A percentile compares a stretch with the other conserved stretches of the same genome.
phyloP scores from a whole-genome alignment of 2,888 invertebrate species.

The Eudemis profundana region DNA sequence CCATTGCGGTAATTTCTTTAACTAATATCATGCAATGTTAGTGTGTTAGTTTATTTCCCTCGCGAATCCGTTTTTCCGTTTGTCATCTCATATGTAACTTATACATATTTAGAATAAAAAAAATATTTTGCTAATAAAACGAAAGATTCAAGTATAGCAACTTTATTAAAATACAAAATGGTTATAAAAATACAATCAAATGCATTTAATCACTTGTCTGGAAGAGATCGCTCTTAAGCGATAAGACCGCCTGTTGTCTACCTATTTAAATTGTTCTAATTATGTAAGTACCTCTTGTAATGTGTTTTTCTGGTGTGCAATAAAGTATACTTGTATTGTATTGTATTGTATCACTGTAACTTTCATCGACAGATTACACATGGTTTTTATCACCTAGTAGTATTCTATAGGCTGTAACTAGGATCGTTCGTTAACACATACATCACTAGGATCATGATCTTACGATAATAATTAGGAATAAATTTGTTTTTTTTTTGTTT shows the following conservation, averaged over 20 bases:
- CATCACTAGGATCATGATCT: constrained; percentile 39
- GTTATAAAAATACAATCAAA: constrained; percentile 85
- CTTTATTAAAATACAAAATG: constrained; percentile 85
- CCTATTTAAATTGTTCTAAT: too few species aligned
- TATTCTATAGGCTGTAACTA: constrained; percentile 40
- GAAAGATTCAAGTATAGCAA: constrained; percentile 81
- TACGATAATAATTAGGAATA: constrained; percentile 34
- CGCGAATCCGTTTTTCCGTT: constrained; percentile 8
- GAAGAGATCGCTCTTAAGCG: too few species aligned
- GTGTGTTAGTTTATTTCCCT: constrained; percentile 37
- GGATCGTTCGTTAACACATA: constrained; percentile 27
- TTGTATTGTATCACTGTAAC: too few species aligned
- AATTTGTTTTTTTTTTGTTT: constrained; percentile 2
- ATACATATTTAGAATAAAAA: constrained; percentile 27
- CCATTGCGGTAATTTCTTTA: background rate
- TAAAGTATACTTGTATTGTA: too few species aligned
- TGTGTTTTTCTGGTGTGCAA: too few species aligned
- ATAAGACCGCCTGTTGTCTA: too few species aligned
- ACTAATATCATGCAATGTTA: constrained; percentile 39
- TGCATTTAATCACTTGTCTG: constrained; percentile 82
- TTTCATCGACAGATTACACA: constrained; percentile 67
- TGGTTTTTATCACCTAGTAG: constrained; percentile 55
- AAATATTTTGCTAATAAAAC: constrained; percentile 60
- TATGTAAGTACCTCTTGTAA: too few species aligned
- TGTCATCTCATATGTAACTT: background rate